phyloP scores from a whole-genome alignment of 1,140 invertebrate genomes.

The Brachionus manjavacas region DNA sequence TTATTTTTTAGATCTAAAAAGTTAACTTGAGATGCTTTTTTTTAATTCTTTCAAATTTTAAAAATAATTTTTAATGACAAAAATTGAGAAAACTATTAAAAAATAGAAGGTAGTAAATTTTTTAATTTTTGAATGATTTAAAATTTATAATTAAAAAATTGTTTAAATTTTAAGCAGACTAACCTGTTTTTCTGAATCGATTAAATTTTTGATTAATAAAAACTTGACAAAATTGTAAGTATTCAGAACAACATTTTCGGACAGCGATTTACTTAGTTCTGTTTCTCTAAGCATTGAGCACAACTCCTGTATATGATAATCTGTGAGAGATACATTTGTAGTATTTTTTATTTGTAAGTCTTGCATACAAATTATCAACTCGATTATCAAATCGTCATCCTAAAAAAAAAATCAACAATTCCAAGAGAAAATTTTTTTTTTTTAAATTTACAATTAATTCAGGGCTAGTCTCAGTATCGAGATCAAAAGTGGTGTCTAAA shows the following conservation, averaged over 20 bases:
- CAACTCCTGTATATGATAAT: background rate
- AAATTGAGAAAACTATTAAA: too few species aligned
- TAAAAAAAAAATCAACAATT: background rate
- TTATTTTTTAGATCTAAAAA: too few species aligned
- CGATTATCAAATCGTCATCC: background rate
- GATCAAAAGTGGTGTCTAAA: conserved; percentile 29
- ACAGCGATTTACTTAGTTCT: background rate
- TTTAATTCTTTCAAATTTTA: too few species aligned
- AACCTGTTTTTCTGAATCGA: background rate
- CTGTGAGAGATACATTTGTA: background rate
- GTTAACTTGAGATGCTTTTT: too few species aligned
- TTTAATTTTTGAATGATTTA: too few species aligned
- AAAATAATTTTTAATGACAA: too few species aligned
- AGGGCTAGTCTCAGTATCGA: background rate
- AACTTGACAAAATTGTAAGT: background rate
- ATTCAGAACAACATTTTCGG: background rate
- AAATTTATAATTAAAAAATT: background rate
- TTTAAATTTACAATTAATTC: background rate
- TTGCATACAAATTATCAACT: background rate
- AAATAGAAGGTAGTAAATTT: too few species aligned
- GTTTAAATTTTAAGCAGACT: background rate
- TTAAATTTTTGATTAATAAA: background rate
- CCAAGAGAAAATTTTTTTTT: background rate
- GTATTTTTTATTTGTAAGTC: background rate
- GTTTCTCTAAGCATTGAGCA: background rate